Evolutionary conservation across 2,113 vertebrate species (phyloP).

Genomic region (Triplophysa rosa): DNA sequence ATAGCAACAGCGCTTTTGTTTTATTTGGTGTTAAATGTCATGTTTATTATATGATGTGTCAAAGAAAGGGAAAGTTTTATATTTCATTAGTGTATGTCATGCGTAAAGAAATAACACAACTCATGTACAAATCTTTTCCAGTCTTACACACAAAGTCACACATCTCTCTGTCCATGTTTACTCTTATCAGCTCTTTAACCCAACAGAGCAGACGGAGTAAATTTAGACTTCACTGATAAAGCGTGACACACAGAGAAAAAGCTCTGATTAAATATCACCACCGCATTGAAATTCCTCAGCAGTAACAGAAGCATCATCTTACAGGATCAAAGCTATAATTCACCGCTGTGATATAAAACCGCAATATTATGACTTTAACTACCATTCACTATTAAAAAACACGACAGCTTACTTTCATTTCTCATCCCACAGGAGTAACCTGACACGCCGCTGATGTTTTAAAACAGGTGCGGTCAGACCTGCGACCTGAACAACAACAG

Average conservation of each 20-base stretch:
- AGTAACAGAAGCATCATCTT: conserved; percentile 6
- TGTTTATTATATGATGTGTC: no score
- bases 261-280: conserved; percentile 19
- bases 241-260: neutral
- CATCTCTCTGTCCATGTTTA: neutral
- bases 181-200: conserved; percentile 42
- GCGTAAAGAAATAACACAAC: neutral
- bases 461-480: conserved; percentile 16
- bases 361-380: neutral
- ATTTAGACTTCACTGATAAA: conserved; percentile 34
- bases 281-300: conserved; percentile 14
- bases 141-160: neutral
- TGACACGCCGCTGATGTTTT: neutral
- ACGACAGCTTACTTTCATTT: neutral
- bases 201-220: conserved; percentile 35
- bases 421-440: neutral
- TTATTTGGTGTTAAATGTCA: no score
- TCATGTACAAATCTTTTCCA: neutral
- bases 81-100: no score
- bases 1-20: no score
- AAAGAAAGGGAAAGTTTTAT: no score
- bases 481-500: neutral
- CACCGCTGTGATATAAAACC: neutral
- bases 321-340: neutral
- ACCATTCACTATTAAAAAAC: neutral